A percentile compares a stretch with the other conserved stretches of the same genome.
Conservation (phyloP, 2,113 vertebrate genomes). For the Hydrochoerus hydrochaeris region DNA sequence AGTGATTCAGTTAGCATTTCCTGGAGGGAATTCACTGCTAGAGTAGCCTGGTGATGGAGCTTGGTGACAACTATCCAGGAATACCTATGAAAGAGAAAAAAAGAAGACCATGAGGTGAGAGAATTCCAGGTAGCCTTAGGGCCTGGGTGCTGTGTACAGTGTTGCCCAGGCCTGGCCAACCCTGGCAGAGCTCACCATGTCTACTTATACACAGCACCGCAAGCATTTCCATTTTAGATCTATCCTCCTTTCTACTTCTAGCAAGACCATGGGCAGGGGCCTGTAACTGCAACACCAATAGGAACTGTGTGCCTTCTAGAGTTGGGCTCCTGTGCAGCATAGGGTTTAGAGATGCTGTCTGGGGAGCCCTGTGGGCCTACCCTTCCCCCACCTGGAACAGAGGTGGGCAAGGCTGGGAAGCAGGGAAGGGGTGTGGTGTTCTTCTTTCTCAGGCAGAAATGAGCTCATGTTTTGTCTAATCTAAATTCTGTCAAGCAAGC, state of each 20-base stretch:
- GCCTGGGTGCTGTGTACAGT: neutral
- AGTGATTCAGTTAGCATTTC: neutral
- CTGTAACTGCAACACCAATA: neutral
- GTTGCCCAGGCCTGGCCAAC: neutral
- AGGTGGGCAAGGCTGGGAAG: constrained; percentile 16
- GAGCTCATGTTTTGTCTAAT: constrained; percentile 91
- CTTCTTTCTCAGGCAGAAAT: constrained; percentile 82
- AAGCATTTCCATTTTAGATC: neutral
- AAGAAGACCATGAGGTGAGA: neutral
- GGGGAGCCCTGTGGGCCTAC: neutral
- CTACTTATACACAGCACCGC: neutral
- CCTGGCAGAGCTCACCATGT: neutral
- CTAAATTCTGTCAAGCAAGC: constrained; percentile 90
- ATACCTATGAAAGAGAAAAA: neutral
- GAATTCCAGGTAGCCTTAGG: neutral
- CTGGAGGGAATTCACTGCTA: neutral
- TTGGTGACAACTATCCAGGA: neutral
- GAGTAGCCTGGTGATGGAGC: neutral
- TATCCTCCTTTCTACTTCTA: neutral
- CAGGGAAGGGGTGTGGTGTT: constrained; percentile 44
- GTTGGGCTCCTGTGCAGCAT: neutral
- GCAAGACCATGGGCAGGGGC: neutral
- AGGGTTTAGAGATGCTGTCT: neutral
- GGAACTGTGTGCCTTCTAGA: neutral
- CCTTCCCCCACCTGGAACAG: neutral